Base-by-base conservation (phyloP, 2,888 invertebrate species). In the Panzeria rudis region DNA sequence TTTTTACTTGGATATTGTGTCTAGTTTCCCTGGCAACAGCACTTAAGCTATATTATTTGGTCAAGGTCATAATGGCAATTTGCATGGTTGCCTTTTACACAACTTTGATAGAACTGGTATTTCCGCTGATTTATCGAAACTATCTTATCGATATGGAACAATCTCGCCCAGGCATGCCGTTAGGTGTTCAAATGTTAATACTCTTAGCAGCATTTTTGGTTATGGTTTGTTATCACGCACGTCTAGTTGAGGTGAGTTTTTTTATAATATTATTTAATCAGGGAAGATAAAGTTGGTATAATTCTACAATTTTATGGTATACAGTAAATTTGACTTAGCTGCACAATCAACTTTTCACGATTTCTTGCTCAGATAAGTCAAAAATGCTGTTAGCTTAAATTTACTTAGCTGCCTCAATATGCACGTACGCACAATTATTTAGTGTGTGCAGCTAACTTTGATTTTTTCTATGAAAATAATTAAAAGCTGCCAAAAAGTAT, bases 1-100 rank as follows among this genome's bases (percentile, higher is more conserved):
- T 98, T 4, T 98, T 98, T 93, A 97, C 98, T 3, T 98, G 98
- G 97, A 96, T 98, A 72, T 93, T 99, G 20, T 97, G 98, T 89
- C 94, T 99, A 90, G 96, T 99, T 52, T 97, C 98, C 0, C 93
- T 98, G 83, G 98, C 98, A 0, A 97, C 98, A 0, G 98, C 98
- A 38, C 94, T 99, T 38, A 98, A 98, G 91, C 93, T 98, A 20
- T 97, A 97, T 90, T 98, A 97, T 90, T 92, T 98, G 86, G 95
- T 97, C 72, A 98, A 98, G 92, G 96, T 97, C 0, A 94, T 95
- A 17, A 93, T 98, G 88, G 97, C 97, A 0, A 92, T 96, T 8
- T 91, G 95, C 15, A 96, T 97, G 94, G 96, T 97, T 0, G 91
- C 94, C 0, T 94, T 96, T 88, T 98, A 97, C 91, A 94, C 95